Conservation (phyloP, 23 tunicate species). For the Aplidium turbinatum region DNA sequence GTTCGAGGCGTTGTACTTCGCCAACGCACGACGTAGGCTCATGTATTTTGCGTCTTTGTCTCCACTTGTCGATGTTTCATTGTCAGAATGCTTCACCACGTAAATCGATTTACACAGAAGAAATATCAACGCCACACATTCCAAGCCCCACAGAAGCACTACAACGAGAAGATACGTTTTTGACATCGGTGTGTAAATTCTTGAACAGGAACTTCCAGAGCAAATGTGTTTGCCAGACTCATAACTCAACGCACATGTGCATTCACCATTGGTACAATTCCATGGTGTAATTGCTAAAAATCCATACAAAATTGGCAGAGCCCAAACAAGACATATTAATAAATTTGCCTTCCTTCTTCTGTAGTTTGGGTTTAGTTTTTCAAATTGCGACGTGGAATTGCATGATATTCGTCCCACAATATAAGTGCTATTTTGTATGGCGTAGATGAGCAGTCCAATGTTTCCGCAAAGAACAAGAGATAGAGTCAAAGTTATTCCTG, state of each 20-base stretch:
- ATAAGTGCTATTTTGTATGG: conserved; percentile 77
- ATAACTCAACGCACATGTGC: conserved; percentile 78
- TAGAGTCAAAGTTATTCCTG: conserved; percentile 83
- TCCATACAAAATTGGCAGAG: conserved; percentile 67
- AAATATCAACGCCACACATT: conserved; percentile 57
- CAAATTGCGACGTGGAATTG: not conserved
- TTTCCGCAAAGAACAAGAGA: conserved; percentile 82
- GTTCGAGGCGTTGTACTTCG: conserved; percentile 27
- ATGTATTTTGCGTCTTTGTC: not conserved
- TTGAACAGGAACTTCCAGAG: conserved; percentile 51
- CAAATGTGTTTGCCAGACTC: conserved; percentile 51
- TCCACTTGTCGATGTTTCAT: not conserved
- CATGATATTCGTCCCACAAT: conserved; percentile 59
- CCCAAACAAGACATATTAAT: conserved; percentile 77
- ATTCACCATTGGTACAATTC: conserved; percentile 67
- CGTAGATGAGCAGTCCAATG: conserved; percentile 90
- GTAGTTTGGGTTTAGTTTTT: conserved; percentile 30
- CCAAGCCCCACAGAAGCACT: conserved; percentile 71
- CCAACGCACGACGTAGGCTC: not conserved
- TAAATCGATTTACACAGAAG: conserved; percentile 52
- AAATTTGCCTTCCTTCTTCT: conserved; percentile 65
- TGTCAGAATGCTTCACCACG: conserved; percentile 26
- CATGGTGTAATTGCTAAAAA: conserved; percentile 79
- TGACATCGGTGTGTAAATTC: conserved; percentile 88
- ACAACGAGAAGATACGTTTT: conserved; percentile 76